These are phyloP conservation scores for Potamarius usumacintae DNA, from an alignment of 2,113 vertebrate genomes.

Conservation along the genomic window DNA sequence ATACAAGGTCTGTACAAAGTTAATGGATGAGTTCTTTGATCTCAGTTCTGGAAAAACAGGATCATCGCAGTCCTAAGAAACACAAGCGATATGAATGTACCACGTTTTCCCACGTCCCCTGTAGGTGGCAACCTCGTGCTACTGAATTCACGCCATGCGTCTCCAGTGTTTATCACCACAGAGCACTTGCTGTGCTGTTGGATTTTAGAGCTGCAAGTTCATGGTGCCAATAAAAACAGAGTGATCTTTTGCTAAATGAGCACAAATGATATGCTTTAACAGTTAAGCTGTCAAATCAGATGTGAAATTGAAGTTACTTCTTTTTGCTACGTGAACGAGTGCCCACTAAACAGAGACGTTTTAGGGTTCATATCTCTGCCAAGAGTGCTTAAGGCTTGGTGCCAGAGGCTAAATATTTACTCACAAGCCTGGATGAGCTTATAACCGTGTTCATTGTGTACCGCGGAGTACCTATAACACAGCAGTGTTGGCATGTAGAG, in stretches of 20 bases:
- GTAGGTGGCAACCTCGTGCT: constrained; percentile 59
- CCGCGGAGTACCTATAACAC: constrained; percentile 35
- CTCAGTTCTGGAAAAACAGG: neutral
- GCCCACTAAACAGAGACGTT: constrained; percentile 47
- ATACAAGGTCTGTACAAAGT: neutral
- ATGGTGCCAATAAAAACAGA: constrained; percentile 61
- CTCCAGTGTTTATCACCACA: constrained; percentile 46
- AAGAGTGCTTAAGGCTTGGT: neutral
- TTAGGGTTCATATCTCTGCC: constrained; percentile 13
- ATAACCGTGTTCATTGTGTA: constrained; percentile 47
- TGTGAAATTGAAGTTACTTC: constrained; percentile 60
- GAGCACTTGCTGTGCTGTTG: constrained; percentile 44
- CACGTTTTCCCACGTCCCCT: constrained; percentile 29
- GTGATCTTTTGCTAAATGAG: constrained; percentile 62
- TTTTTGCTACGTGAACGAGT: constrained; percentile 55
- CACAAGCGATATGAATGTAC: neutral
- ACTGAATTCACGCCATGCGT: neutral
- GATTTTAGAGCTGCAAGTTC: constrained; percentile 54
- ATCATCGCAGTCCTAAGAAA: too few species aligned
- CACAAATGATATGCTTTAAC: constrained; percentile 57
- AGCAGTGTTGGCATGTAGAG: constrained; percentile 17
- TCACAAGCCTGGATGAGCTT: constrained; percentile 50
- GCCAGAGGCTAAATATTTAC: constrained; percentile 59
- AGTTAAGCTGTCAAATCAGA: constrained; percentile 54
- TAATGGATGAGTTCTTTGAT: neutral